These are phyloP conservation scores for Cephus pulcher DNA, from an alignment of 2,888 invertebrate genomes.

Conservation along the genomic window DNA sequence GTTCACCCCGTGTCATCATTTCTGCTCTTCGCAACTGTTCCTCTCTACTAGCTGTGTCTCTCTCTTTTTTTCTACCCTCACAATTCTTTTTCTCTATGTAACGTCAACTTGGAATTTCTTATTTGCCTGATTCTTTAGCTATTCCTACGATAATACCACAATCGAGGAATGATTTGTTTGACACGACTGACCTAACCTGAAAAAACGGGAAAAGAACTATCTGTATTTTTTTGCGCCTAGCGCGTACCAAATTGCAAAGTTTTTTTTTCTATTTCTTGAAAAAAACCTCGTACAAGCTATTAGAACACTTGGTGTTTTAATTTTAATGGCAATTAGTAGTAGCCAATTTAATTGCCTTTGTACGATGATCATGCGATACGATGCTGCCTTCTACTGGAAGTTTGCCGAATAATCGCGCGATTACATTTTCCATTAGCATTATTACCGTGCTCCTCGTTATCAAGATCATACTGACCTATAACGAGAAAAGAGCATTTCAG, in stretches of 20 bases:
- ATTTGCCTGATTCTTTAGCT: conserved; percentile 26
- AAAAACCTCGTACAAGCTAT: too few species aligned
- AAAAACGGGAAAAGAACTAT: conserved; percentile 12
- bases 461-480: too few species aligned
- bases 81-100: neutral
- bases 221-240: conserved; percentile 14
- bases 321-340: too few species aligned
- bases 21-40: neutral
- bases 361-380: conserved; percentile 16
- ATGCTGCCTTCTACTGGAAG: too few species aligned
- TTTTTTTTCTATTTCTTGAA: neutral
- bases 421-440: neutral
- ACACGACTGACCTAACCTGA: conserved; percentile 29
- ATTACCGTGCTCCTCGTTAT: neutral
- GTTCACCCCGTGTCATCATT: neutral
- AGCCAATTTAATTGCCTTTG: conserved; percentile 15
- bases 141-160: conserved; percentile 23
- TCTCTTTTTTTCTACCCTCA: neutral
- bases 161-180: conserved; percentile 39
- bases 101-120: too few species aligned
- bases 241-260: conserved; percentile 10
- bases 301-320: too few species aligned
- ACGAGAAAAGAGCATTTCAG: too few species aligned
- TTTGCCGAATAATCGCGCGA: too few species aligned
- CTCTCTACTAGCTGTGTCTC: neutral